Percentiles rank a stretch among this genome's conserved stretches.
These are phyloP conservation scores for Pseudochirops corinnae DNA, from an alignment of 2,797 vertebrate species.

Conservation along the genomic window DNA sequence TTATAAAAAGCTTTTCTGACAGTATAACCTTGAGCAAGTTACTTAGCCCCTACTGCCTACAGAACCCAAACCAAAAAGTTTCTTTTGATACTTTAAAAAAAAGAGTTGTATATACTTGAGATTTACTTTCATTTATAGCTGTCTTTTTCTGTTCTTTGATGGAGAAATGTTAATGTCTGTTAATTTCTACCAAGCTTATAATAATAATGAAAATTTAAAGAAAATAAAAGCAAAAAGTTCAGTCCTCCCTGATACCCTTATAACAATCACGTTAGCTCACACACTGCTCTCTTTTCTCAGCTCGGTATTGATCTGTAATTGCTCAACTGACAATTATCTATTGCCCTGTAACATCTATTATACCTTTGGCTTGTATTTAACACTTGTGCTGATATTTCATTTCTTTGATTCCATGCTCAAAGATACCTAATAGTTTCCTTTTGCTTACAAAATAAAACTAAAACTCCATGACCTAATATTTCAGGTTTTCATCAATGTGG, in stretches of 20 bases:
- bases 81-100: no score
- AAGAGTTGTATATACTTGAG: neutral
- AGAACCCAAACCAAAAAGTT: no score
- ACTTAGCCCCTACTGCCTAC: no score
- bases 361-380: neutral
- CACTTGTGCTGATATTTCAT: neutral
- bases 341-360: neutral
- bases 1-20: no score
- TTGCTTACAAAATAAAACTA: neutral
- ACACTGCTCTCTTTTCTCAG: neutral
- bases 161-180: neutral
- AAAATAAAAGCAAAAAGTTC: neutral
- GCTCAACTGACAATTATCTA: neutral
- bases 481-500: neutral
- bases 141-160: neutral
- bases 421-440: neutral
- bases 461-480: neutral
- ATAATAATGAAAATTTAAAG: neutral
- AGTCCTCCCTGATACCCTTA: neutral
- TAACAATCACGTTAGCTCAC: neutral
- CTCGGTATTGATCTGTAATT: neutral
- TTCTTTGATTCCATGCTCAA: neutral
- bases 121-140: neutral
- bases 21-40: no score
- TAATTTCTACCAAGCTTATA: neutral